Evolutionary conservation across 2,797 vertebrate genomes (phyloP).

Genomic region (Brachyalestes nurse): DNA sequence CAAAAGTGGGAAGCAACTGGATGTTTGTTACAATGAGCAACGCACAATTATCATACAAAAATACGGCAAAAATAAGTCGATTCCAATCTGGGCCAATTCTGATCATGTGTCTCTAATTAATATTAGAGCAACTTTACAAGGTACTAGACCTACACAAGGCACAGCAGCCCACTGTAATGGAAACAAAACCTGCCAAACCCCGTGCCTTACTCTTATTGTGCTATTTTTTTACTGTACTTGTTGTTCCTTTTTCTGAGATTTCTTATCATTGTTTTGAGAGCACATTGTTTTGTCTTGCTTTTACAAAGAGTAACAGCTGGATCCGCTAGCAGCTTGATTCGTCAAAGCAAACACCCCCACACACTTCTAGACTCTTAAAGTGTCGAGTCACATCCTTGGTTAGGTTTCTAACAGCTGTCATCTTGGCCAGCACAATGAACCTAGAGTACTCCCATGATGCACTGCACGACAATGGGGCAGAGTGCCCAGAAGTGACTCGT

Average conservation of each 20-base stretch:
- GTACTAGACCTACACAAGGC: background rate
- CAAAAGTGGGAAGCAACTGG: no score
- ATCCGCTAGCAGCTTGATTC: constrained; percentile 30
- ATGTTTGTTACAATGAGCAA: no score
- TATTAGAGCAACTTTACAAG: background rate
- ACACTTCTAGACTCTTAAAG: constrained; percentile 30
- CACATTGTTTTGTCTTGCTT: constrained; percentile 41
- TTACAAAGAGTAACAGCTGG: constrained; percentile 53
- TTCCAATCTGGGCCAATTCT: no score
- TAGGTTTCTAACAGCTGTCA: constrained; percentile 64
- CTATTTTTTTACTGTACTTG: background rate
- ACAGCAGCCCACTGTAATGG: background rate
- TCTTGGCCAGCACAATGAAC: constrained; percentile 58
- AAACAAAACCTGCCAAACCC: background rate
- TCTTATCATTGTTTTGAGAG: constrained; percentile 13
- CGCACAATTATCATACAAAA: no score
- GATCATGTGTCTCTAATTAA: background rate
- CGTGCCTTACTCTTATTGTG: background rate
- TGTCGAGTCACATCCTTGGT: constrained; percentile 38
- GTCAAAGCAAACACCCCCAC: constrained; percentile 42
- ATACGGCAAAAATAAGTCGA: no score
- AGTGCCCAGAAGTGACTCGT: constrained; percentile 55
- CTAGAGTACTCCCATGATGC: constrained; percentile 64
- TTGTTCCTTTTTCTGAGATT: background rate
- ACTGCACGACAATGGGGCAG: constrained; percentile 60